Evolutionary conservation across 2,797 vertebrate species (phyloP), one percentile per base, ranked within the genome.

Genomic region (Anguilla marmorata): DNA sequence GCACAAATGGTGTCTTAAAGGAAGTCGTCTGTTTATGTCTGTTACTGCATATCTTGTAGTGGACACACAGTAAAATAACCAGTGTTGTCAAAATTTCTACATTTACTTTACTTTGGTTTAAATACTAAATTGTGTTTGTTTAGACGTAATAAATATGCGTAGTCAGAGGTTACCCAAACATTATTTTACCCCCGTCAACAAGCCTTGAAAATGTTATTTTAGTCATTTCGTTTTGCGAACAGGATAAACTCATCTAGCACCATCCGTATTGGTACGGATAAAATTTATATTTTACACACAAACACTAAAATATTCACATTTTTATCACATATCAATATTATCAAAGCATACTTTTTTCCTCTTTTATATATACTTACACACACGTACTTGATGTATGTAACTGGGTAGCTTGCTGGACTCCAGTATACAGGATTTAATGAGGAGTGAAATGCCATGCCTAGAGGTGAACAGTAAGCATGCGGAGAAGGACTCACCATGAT

Each of bases 401-500:
- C 60, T 66, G 21, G 14, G 3, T 58, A 16, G 56, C 14, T 3
- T 11, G 52, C 60, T 2, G n/a, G 0, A 30, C 24, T 14, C 69
- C 27, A 3, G 14, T 12, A 1, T 74, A 14, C 30, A 74, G 69
- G 69, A 74, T 74, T 33, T 37, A 33, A 74, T 74, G 27, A 74
- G 27, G 12, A 33, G 30, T 45, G 69, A 3, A 72, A 63, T 19
- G 4, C n/a, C 63, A 69, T 0, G 63, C 24, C 63, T 69, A 27
- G 63, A 69, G n/a, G 41, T 45, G 5, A 37, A 16, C 72, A 37
- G 30, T 16, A 16, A 76, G 33, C 33, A 14, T 37, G 33, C 12
- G 14, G 33, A 76, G 72, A 19, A 3, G 30, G 72, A 96, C 98
- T 98, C 94, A 99, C 98, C 98, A 0, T 99, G 98, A 96, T 99